Evolutionary conservation across 1,140 invertebrate genomes (phyloP).

Genomic region (Zophobas atratus): DNA sequence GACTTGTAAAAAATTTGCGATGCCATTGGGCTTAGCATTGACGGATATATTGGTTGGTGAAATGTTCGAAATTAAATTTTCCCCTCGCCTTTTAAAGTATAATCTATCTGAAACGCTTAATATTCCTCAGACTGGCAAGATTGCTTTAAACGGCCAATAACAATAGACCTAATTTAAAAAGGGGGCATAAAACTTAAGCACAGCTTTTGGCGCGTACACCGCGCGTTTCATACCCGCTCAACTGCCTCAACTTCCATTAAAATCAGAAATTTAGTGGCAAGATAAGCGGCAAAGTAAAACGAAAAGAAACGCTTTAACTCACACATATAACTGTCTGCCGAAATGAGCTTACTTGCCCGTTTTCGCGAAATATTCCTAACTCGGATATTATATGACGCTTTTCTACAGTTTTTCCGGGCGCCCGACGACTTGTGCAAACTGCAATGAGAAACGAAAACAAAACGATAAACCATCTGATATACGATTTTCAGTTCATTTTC

Average conservation of each 20-base stretch:
- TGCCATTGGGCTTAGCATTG: not conserved
- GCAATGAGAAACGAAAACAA: constrained; percentile 64
- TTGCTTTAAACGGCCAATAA: constrained; percentile 63
- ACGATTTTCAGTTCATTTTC: constrained; percentile 64
- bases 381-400: constrained; percentile 62
- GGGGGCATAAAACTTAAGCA: constrained; percentile 62
- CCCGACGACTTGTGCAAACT: constrained; percentile 59
- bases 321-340: constrained; percentile 65
- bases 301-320: constrained; percentile 66
- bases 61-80: constrained; percentile 55
- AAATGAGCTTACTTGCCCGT: constrained; percentile 65
- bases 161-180: constrained; percentile 65
- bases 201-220: constrained; percentile 60
- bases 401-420: constrained; percentile 58
- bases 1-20: not conserved
- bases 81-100: constrained; percentile 52
- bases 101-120: constrained; percentile 61
- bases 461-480: constrained; percentile 64
- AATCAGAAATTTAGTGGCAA: constrained; percentile 66
- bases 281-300: constrained; percentile 66
- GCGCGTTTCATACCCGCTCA: constrained; percentile 48
- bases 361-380: constrained; percentile 62
- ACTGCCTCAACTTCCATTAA: constrained; percentile 62
- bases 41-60: constrained; percentile 35
- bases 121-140: constrained; percentile 62